Percentiles rank a stretch among this genome's conserved stretches.
phyloP scores from a whole-genome alignment of 2,888 invertebrate species.

The Dusona sp. region DNA sequence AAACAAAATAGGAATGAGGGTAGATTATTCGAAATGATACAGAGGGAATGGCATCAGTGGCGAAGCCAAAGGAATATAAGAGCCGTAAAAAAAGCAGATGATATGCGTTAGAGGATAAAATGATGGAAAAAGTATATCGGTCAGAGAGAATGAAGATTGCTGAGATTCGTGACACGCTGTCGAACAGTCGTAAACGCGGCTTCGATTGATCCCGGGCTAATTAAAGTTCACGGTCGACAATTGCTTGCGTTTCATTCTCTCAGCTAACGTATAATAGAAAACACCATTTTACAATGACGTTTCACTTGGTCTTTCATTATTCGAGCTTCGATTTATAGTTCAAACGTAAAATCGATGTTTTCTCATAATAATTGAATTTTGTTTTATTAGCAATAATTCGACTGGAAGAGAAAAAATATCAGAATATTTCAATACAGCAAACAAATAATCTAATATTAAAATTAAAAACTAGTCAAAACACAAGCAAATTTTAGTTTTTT shows the following conservation, averaged over 20 bases:
- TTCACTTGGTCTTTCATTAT: conserved; percentile 7
- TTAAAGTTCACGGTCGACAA: conserved; percentile 61
- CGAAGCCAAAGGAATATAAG: conserved; percentile 3
- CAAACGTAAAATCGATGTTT: background rate
- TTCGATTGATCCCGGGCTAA: conserved; percentile 58
- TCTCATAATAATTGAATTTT: background rate
- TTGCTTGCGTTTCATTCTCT: conserved; percentile 21
- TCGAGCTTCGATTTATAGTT: conserved; percentile 25
- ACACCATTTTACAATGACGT: conserved; percentile 22
- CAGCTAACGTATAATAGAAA: conserved; percentile 14
- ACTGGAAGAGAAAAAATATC: background rate
- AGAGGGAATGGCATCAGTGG: background rate
- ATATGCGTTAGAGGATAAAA: background rate
- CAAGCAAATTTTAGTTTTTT: background rate
- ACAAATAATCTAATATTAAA: background rate
- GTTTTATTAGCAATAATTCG: background rate
- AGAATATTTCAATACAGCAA: background rate
- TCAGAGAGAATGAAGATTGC: conserved; percentile 6
- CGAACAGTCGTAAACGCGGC: conserved; percentile 38
- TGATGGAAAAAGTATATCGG: conserved; percentile 11
- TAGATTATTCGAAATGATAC: background rate
- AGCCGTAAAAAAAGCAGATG: background rate
- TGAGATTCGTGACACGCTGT: conserved; percentile 25
- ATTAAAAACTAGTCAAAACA: background rate
- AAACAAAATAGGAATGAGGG: background rate